These are phyloP conservation scores for Coelopa pilipes DNA, from an alignment of 2,888 invertebrate genomes.

Conservation along the genomic window DNA sequence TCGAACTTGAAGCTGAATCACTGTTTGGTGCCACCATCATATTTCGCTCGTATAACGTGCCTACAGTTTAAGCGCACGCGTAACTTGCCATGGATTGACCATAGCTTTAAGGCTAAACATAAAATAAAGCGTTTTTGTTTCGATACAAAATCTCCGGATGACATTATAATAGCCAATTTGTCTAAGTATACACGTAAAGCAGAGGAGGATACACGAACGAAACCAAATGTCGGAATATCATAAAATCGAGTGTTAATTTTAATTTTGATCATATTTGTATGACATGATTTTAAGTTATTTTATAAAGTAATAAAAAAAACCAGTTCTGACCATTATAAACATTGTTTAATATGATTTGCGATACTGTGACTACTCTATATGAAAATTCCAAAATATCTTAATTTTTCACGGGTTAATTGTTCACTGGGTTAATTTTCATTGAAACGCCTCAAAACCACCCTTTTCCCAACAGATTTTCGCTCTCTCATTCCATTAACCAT, in stretches of 20 bases:
- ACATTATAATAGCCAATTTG: conserved; percentile 55
- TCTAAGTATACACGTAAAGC: conserved; percentile 50
- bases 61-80: conserved; percentile 43
- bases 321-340: too few species aligned
- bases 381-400: too few species aligned
- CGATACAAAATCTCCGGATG: conserved; percentile 61
- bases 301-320: neutral
- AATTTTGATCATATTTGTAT: neutral
- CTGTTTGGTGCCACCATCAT: conserved; percentile 45
- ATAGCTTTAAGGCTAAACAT: conserved; percentile 49
- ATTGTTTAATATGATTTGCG: too few species aligned
- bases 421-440: neutral
- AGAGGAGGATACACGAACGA: neutral
- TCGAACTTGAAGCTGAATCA: conserved; percentile 36
- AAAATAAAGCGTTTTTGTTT: conserved; percentile 56
- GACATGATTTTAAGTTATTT: neutral
- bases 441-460: neutral
- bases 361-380: too few species aligned
- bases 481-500: neutral
- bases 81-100: conserved; percentile 43
- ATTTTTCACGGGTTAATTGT: neutral
- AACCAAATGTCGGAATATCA: neutral
- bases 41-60: conserved; percentile 49
- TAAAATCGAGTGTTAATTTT: neutral
- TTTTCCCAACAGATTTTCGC: neutral